Evolutionary conservation across 2,888 invertebrate genomes (phyloP).

Genomic region (Meliscaeva auricollis): DNA sequence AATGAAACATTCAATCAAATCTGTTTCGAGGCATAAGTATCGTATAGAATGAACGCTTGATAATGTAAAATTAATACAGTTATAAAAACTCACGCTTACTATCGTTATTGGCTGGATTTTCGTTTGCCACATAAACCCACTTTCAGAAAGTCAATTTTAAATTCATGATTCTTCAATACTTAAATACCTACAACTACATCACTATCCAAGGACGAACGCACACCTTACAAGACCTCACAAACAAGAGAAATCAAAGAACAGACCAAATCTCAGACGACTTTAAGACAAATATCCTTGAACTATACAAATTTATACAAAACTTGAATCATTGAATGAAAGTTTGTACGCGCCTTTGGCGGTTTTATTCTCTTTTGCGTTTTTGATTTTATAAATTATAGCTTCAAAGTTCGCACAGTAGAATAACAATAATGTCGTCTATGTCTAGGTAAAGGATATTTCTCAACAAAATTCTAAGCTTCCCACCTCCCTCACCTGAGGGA

Average conservation of each 20-base stretch:
- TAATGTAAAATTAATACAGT: too few relatives aligned
- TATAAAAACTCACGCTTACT: too few relatives aligned
- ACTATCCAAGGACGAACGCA: background rate
- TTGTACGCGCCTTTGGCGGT: background rate
- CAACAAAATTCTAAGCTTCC: background rate
- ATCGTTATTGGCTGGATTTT: background rate
- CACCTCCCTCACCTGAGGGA: background rate
- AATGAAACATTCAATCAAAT: too few relatives aligned
- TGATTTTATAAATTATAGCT: constrained; percentile 9
- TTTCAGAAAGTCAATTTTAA: background rate
- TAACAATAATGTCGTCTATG: background rate
- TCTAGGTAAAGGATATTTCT: constrained; percentile 8
- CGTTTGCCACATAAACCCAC: background rate
- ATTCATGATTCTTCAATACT: constrained; percentile 22
- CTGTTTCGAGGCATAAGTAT: too few relatives aligned
- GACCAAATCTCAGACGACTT: background rate
- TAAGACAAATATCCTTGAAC: constrained; percentile 25
- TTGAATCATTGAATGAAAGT: background rate
- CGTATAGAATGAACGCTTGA: too few relatives aligned
- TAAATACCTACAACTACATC: too few relatives aligned
- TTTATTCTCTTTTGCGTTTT: background rate
- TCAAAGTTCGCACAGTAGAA: background rate
- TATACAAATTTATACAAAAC: background rate
- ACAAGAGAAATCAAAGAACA: background rate
- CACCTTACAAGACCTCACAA: background rate